Conservation (phyloP, 2,797 vertebrate genomes). For the Myripristis murdjan region DNA sequence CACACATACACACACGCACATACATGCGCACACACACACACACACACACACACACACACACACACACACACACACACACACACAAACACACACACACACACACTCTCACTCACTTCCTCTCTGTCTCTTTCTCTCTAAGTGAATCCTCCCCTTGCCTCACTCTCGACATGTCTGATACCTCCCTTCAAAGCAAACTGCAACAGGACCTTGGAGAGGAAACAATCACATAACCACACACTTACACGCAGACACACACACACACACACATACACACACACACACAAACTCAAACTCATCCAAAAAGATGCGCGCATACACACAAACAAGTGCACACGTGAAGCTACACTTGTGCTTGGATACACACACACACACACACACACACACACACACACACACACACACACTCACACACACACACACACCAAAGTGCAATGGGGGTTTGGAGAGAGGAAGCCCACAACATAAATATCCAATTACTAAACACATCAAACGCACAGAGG, state of each 20-base stretch:
- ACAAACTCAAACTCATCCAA: constrained; percentile 5
- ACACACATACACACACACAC: constrained; percentile 19
- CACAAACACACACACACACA: constrained; percentile 14
- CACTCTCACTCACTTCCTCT: constrained; percentile 15
- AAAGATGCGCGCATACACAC: neutral
- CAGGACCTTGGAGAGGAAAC: neutral
- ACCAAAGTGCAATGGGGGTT: constrained; percentile 52
- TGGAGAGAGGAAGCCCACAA: constrained; percentile 73
- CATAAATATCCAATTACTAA: constrained; percentile 86
- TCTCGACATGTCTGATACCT: constrained; percentile 4
- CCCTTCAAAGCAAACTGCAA: constrained; percentile 3
- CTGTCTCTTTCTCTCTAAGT: neutral
- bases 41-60: neutral
- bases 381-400: neutral
- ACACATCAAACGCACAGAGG: constrained; percentile 85
- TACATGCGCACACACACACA: too few species aligned
- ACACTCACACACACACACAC: constrained; percentile 13
- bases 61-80: constrained; percentile 11
- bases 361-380: neutral
- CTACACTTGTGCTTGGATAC: too few species aligned
- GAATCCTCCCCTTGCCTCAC: neutral
- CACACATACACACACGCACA: too few species aligned
- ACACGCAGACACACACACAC: too few species aligned
- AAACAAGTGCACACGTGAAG: constrained; percentile 5
- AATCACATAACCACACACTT: constrained; percentile 20